Evolutionary conservation across 2,113 vertebrate species (phyloP).

Genomic region (Clarias batrachus): DNA sequence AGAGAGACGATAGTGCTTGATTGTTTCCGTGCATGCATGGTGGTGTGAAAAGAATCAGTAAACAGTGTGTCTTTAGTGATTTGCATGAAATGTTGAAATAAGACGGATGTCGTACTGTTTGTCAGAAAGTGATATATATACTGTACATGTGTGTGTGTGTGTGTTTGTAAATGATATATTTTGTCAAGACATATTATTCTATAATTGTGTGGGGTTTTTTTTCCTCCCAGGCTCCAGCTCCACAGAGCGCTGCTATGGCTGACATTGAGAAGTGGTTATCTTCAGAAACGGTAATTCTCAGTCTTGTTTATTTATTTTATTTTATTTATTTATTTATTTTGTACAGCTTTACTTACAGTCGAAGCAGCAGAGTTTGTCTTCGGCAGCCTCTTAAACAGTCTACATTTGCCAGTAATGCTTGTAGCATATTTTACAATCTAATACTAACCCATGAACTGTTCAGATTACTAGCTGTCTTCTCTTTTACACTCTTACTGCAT

Average conservation of each 20-base stretch:
- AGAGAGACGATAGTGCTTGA: too few relatives aligned
- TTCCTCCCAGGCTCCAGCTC: conserved; percentile 52
- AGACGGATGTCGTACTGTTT: background rate
- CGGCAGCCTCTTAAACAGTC: background rate
- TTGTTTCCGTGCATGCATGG: background rate
- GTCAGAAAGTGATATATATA: background rate
- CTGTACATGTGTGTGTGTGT: too few relatives aligned
- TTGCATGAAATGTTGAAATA: background rate
- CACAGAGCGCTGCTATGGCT: conserved; percentile 56
- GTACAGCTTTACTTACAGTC: background rate
- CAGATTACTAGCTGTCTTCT: background rate
- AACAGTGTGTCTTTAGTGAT: background rate
- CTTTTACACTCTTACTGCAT: background rate
- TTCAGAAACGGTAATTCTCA: conserved; percentile 62
- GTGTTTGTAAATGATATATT: background rate
- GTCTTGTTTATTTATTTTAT: background rate
- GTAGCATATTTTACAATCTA: background rate
- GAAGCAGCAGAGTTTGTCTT: background rate
- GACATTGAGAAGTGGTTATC: conserved; percentile 69
- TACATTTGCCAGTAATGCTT: background rate
- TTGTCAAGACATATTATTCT: background rate
- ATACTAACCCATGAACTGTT: background rate
- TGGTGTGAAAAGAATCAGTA: background rate
- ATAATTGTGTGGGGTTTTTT: background rate
- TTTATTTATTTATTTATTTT: background rate